phyloP scores from a whole-genome alignment of 2,113 vertebrate species.

The Oxygymnocypris stewartii region DNA sequence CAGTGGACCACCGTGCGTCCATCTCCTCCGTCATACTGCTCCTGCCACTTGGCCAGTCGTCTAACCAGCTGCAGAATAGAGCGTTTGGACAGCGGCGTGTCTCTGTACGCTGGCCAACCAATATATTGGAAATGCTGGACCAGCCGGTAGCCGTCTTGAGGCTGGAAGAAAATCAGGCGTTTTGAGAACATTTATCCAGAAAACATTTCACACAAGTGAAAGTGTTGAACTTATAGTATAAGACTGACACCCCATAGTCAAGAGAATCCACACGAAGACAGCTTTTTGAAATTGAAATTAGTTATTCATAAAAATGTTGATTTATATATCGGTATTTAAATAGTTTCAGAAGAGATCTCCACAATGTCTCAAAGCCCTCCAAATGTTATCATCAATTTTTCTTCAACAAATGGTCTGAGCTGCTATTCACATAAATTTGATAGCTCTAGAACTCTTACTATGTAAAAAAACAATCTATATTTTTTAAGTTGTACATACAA shows the following conservation, averaged over 20 bases:
- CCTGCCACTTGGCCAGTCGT: constrained; percentile 94
- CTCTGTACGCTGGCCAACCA: constrained; percentile 95
- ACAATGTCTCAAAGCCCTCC: too few species aligned
- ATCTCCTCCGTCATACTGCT: constrained; percentile 92
- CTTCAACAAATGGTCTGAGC: not conserved
- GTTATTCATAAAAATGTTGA: not conserved
- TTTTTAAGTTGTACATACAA: not conserved
- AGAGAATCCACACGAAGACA: not conserved
- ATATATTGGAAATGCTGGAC: constrained; percentile 99
- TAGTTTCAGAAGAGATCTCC: too few species aligned
- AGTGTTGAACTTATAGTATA: not conserved
- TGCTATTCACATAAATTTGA: not conserved
- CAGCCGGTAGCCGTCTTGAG: constrained; percentile 93
- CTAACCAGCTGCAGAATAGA: constrained; percentile 92
- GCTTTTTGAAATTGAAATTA: not conserved
- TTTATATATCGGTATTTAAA: too few species aligned
- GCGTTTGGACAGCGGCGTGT: constrained; percentile 93
- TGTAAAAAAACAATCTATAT: too few species aligned
- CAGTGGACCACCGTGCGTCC: constrained; percentile 96
- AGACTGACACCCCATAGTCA: not conserved
- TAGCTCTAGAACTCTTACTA: not conserved
- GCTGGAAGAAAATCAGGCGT: constrained; percentile 70
- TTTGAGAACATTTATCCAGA: not conserved
- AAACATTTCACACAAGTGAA: not conserved
- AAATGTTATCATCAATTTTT: not conserved